These are phyloP conservation scores for Premnoplex brunnescens DNA, from an alignment of 2,797 vertebrate genomes.

Conservation along the genomic window DNA sequence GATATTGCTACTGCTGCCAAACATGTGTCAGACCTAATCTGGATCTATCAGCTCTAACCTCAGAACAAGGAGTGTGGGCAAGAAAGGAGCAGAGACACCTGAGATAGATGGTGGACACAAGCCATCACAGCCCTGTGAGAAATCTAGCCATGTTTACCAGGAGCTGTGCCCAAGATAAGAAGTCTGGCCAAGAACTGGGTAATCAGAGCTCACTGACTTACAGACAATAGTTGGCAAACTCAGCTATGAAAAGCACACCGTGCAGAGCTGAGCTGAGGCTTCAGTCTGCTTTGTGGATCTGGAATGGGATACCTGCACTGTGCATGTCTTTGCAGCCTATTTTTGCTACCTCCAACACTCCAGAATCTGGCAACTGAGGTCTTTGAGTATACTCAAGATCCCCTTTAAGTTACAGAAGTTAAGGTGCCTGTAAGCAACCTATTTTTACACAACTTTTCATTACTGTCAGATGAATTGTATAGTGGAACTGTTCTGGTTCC, in stretches of 20 bases:
- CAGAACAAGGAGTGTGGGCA: background rate
- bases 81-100: background rate
- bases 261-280: accelerated
- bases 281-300: background rate
- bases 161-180: background rate
- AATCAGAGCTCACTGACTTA: background rate
- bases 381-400: background rate
- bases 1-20: background rate
- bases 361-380: background rate
- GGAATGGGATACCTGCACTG: background rate
- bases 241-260: background rate
- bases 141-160: accelerated
- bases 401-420: background rate
- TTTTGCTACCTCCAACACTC: background rate
- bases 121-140: background rate
- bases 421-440: background rate
- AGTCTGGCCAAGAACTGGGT: background rate
- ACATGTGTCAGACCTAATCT: background rate
- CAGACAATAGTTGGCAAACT: background rate
- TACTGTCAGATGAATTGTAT: background rate
- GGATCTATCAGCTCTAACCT: background rate
- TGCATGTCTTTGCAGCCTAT: background rate
- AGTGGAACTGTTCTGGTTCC: background rate
- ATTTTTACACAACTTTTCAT: background rate
- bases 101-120: background rate